Conservation (phyloP, 2,797 vertebrate genomes). For the Sphenopsis melanotis region DNA sequence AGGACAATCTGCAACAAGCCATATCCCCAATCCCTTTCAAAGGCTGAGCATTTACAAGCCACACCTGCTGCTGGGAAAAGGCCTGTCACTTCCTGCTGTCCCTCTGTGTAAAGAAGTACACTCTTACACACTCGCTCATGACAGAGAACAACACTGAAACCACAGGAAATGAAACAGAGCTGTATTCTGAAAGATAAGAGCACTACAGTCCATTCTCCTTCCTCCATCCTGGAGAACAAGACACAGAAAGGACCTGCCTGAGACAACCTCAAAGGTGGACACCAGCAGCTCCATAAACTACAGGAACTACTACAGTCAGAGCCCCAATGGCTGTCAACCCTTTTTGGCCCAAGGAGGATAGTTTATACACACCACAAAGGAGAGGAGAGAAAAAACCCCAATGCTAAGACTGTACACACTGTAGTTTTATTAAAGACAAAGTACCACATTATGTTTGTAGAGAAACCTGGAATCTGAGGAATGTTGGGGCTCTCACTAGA, state of each 20-base stretch:
- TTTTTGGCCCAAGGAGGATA: not conserved
- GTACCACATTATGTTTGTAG: not conserved
- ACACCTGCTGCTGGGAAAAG: slow-evolving; percentile 13
- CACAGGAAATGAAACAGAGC: not conserved
- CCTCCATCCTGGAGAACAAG: not conserved
- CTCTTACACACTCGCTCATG: not conserved
- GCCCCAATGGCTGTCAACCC: not conserved
- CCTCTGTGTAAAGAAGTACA: not conserved
- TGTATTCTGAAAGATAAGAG: not conserved
- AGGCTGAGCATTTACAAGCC: not conserved
- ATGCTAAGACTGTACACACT: not conserved
- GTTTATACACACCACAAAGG: not conserved
- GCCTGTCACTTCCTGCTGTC: not conserved
- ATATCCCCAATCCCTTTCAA: not conserved
- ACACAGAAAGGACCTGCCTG: not conserved
- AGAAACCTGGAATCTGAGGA: not conserved
- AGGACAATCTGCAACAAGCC: not conserved
- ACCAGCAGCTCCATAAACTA: not conserved
- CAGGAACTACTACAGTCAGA: not conserved
- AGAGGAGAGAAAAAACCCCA: not conserved
- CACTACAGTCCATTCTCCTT: not conserved
- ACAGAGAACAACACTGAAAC: not conserved
- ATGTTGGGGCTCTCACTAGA: not conserved
- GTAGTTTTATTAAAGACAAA: slow-evolving; percentile 1
- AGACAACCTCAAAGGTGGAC: not conserved